These are phyloP conservation scores for Planiliza haematocheilus DNA, from an alignment of 2,113 vertebrate species.

Conservation along the genomic window DNA sequence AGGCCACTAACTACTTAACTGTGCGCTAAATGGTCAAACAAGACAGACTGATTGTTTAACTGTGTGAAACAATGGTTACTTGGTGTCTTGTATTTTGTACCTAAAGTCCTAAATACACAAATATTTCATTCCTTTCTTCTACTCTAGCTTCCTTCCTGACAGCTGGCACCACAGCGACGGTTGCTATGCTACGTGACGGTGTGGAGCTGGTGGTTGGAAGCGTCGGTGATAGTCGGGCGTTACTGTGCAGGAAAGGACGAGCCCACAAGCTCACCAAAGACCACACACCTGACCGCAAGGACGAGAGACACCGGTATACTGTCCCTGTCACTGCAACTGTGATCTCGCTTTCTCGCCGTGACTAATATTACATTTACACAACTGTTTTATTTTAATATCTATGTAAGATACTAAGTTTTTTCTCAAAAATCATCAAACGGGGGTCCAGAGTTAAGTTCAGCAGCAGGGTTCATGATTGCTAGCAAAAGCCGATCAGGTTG, in stretches of 20 bases:
- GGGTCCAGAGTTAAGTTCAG: not conserved
- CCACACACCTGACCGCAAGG: constrained; percentile 93
- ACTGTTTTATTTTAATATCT: too few relatives aligned
- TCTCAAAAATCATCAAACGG: too few relatives aligned
- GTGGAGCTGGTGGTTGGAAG: constrained; percentile 94
- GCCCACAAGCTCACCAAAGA: constrained; percentile 90
- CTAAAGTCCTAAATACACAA: not conserved
- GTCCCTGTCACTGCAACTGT: not conserved
- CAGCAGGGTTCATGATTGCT: constrained; percentile 27
- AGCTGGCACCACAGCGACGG: constrained; percentile 93
- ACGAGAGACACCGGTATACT: constrained; percentile 91
- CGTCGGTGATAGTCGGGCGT: constrained; percentile 94
- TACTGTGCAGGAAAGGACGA: constrained; percentile 91
- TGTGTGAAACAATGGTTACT: too few relatives aligned
- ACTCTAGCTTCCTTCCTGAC: constrained; percentile 70
- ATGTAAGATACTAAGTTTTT: too few relatives aligned
- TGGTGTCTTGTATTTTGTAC: not conserved
- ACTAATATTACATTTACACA: not conserved
- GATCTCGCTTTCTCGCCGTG: not conserved
- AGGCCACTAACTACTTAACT: too few relatives aligned
- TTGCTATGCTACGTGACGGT: constrained; percentile 91
- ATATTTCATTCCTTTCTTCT: not conserved
- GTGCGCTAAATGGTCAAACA: too few relatives aligned
- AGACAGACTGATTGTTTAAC: too few relatives aligned
- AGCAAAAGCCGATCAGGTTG: not conserved